phyloP scores from a whole-genome alignment of 2,888 invertebrate genomes.

The Hypolimnas misippus region DNA sequence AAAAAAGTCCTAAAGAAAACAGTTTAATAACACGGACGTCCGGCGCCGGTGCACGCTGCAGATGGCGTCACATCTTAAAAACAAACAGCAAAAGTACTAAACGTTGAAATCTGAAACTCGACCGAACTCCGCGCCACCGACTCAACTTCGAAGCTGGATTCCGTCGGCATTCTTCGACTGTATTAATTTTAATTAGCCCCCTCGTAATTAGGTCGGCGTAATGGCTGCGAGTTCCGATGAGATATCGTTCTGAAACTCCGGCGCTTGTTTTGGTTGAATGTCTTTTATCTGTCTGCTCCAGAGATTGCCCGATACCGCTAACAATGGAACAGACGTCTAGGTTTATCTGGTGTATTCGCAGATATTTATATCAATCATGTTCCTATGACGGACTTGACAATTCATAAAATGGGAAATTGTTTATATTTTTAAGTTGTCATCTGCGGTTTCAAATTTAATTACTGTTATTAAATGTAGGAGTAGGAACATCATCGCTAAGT shows the following conservation, averaged over 20 bases:
- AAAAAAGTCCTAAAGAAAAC: background rate
- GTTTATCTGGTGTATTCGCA: background rate
- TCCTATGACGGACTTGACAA: background rate
- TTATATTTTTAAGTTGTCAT: too few relatives aligned
- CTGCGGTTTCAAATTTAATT: too few relatives aligned
- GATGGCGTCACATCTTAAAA: constrained; percentile 4
- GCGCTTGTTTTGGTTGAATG: constrained; percentile 29
- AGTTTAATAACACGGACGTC: constrained; percentile 12
- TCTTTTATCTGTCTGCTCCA: constrained; percentile 12
- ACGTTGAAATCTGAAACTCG: constrained; percentile 1
- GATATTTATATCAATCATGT: background rate
- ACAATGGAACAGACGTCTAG: background rate
- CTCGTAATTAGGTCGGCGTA: constrained; percentile 50
- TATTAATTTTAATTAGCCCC: constrained; percentile 56
- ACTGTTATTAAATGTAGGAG: too few relatives aligned
- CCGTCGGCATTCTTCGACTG: constrained; percentile 47
- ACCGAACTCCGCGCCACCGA: too few relatives aligned
- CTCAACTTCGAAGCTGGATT: constrained; percentile 41
- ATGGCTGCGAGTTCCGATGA: constrained; percentile 41
- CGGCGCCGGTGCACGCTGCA: constrained; percentile 5
- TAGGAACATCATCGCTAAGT: too few relatives aligned
- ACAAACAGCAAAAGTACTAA: background rate
- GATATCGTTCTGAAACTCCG: constrained; percentile 40
- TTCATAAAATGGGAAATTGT: too few relatives aligned
- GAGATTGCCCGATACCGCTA: background rate